phyloP scores from a whole-genome alignment of 1,140 invertebrate genomes.

The Drosophila bocqueti region DNA sequence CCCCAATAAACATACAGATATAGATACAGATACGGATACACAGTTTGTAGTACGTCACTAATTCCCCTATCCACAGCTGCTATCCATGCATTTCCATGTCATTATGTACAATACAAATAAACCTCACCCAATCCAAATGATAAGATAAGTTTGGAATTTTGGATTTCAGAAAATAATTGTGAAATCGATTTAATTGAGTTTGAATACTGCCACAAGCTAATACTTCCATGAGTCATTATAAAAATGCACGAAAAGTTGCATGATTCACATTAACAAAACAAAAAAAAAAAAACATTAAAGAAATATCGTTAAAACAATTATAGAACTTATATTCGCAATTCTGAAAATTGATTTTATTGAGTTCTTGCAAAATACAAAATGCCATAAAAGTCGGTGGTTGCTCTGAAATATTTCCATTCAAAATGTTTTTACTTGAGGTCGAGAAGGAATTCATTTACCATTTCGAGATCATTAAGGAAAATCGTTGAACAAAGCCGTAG shows the following conservation, averaged over 20 bases:
- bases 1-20: background rate
- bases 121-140: conserved; percentile 33
- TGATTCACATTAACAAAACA: conserved; percentile 8
- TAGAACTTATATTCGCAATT: conserved; percentile 8
- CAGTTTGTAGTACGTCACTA: background rate
- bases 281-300: background rate
- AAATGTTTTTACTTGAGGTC: conserved; percentile 10
- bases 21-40: background rate
- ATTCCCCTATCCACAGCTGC: conserved; percentile 10
- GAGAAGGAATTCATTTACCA: conserved; percentile 38
- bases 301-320: conserved; percentile 1
- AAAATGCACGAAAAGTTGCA: background rate
- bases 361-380: conserved; percentile 20
- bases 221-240: conserved; percentile 1
- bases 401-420: conserved; percentile 37
- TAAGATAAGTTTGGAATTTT: conserved; percentile 57
- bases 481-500: conserved; percentile 15
- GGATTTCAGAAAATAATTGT: conserved; percentile 14
- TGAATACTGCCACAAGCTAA: background rate
- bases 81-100: conserved; percentile 48
- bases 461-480: conserved; percentile 50
- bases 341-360: conserved; percentile 17
- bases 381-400: conserved; percentile 24
- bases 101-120: conserved; percentile 3
- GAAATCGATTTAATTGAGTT: conserved; percentile 18